Evolutionary conservation across 2,888 invertebrate genomes (phyloP).

Genomic region (Tipula vernalis): DNA sequence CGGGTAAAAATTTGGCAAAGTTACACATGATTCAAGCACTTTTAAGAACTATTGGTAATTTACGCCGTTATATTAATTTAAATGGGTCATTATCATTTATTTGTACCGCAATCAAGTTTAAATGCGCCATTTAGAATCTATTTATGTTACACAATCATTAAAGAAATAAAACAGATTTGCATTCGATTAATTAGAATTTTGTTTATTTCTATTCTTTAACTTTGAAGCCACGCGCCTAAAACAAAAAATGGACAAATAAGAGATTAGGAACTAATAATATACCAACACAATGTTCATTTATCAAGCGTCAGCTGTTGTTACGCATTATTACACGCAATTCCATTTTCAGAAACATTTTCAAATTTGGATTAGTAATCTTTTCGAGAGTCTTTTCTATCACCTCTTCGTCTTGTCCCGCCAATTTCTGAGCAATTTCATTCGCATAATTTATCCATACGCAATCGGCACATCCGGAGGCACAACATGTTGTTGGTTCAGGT

Average conservation of each 20-base stretch:
- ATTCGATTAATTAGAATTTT: not conserved
- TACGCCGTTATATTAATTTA: too few relatives aligned
- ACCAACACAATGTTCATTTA: not conserved
- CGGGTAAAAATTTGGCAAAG: too few relatives aligned
- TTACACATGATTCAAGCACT: too few relatives aligned
- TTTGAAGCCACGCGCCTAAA: not conserved
- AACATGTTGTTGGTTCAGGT: conserved; percentile 65
- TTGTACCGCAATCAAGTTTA: too few relatives aligned
- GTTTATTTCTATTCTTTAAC: not conserved
- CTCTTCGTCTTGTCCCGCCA: conserved; percentile 53
- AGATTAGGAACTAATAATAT: not conserved
- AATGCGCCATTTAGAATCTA: too few relatives aligned
- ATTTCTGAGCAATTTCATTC: conserved; percentile 52
- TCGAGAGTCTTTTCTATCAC: conserved; percentile 58
- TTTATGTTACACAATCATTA: too few relatives aligned
- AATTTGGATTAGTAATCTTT: conserved; percentile 63
- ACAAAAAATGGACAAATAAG: not conserved
- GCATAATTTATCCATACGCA: conserved; percentile 91
- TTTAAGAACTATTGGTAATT: too few relatives aligned
- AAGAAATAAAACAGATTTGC: not conserved
- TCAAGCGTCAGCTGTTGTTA: not conserved
- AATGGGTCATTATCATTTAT: too few relatives aligned
- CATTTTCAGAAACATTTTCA: conserved; percentile 68
- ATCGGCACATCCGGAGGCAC: conserved; percentile 84
- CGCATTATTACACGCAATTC: conserved; percentile 43